These are phyloP conservation scores for Etia nguti DNA, from an alignment of 2,113 vertebrate species.

Conservation along the genomic window DNA sequence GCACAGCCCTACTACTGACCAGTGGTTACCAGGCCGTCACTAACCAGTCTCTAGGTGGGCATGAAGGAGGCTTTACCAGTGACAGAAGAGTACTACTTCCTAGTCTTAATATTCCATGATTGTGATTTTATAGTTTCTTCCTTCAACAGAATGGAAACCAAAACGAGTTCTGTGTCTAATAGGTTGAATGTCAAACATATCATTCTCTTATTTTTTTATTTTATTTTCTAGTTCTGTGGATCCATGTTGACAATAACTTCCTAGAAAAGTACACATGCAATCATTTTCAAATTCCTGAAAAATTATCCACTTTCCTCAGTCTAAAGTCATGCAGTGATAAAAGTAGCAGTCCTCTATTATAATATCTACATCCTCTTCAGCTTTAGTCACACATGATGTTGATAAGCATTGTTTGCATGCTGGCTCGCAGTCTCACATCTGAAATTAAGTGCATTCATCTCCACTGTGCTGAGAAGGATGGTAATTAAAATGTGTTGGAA, in stretches of 20 bases:
- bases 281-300: background rate
- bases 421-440: background rate
- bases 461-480: slow-evolving; percentile 22
- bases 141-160: background rate
- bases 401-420: slow-evolving; percentile 15
- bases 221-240: background rate
- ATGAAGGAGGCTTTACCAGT: background rate
- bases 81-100: background rate
- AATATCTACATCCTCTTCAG: background rate
- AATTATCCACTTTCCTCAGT: background rate
- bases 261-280: background rate
- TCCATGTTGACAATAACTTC: background rate
- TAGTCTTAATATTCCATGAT: background rate
- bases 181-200: background rate
- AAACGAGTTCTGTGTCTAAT: background rate
- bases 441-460: slow-evolving; percentile 56
- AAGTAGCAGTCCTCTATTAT: background rate
- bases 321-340: background rate
- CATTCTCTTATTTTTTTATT: background rate
- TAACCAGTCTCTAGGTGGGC: background rate
- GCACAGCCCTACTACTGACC: too few relatives aligned
- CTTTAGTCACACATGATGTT: background rate
- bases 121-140: fast-evolving
- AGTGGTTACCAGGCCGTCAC: background rate
- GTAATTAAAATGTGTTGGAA: slow-evolving; percentile 61